Conservation (phyloP, 2,113 vertebrate genomes). For the Rhinolophus sinicus region DNA sequence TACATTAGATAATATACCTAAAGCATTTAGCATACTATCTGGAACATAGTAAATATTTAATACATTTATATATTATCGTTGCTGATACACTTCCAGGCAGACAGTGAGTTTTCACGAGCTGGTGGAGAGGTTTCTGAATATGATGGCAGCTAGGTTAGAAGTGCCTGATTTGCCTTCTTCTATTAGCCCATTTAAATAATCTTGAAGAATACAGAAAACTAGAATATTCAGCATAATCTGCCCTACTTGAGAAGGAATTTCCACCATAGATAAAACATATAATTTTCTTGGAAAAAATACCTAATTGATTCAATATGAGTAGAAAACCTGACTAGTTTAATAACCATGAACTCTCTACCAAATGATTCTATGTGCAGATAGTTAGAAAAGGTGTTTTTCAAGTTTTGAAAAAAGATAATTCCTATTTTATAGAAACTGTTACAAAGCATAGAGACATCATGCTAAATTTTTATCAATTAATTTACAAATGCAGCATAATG, state of each 20-base stretch:
- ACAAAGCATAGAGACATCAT: not conserved
- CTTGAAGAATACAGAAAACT: not conserved
- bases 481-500: not conserved
- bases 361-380: not conserved
- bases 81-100: not conserved
- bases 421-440: not conserved
- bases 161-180: not conserved
- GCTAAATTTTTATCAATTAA: not conserved
- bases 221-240: not conserved
- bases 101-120: not conserved
- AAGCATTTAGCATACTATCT: not conserved
- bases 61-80: not conserved
- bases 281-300: not conserved
- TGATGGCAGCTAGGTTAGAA: not conserved
- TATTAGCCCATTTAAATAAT: not conserved
- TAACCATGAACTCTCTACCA: not conserved
- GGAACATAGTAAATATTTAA: not conserved
- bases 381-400: not conserved
- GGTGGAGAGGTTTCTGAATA: not conserved
- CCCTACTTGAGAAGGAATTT: not conserved
- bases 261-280: not conserved
- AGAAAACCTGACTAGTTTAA: not conserved
- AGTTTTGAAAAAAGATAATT: conserved; percentile 2
- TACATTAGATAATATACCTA: not conserved
- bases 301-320: not conserved